Evolutionary conservation across 1,140 invertebrate genomes (phyloP).

Genomic region (Elymnias hypermnestra): DNA sequence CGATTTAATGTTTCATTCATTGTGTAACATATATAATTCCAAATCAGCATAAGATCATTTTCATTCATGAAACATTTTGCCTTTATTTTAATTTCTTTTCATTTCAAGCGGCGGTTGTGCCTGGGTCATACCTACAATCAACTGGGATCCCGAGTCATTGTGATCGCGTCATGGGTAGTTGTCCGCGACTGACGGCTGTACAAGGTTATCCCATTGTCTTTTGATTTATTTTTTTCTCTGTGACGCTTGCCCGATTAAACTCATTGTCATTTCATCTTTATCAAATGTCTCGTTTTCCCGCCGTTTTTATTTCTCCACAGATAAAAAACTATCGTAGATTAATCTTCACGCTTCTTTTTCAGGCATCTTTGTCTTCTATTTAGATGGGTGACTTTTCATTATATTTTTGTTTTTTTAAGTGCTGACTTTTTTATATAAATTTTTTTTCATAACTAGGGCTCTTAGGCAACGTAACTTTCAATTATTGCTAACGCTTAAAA

Average conservation of each 20-base stretch:
- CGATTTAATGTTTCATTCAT: too few species aligned
- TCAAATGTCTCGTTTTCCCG: constrained; percentile 4
- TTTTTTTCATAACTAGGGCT: too few species aligned
- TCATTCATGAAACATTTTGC: constrained; percentile 10
- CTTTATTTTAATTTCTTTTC: constrained; percentile 30
- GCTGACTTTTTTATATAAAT: too few species aligned
- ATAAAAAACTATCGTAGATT: constrained; percentile 2
- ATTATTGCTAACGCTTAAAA: not conserved
- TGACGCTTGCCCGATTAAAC: constrained; percentile 20
- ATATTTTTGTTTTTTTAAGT: too few species aligned
- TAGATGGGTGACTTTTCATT: too few species aligned
- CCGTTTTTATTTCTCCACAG: not conserved
- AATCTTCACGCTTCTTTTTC: constrained; percentile 2
- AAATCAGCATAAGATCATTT: too few species aligned
- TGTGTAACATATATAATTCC: too few species aligned
- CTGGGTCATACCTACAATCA: constrained; percentile 60
- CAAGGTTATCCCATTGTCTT: constrained; percentile 42
- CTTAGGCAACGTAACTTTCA: too few species aligned
- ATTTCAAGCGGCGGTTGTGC: constrained; percentile 46
- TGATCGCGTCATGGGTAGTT: constrained; percentile 30
- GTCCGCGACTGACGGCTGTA: constrained; percentile 23
- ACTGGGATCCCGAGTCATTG: constrained; percentile 59
- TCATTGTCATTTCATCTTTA: constrained; percentile 18
- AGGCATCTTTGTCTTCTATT: too few species aligned
- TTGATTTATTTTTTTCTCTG: constrained; percentile 29